phyloP scores from a whole-genome alignment of 2,888 invertebrate species.

The Xanthorhoe spadicearia region DNA sequence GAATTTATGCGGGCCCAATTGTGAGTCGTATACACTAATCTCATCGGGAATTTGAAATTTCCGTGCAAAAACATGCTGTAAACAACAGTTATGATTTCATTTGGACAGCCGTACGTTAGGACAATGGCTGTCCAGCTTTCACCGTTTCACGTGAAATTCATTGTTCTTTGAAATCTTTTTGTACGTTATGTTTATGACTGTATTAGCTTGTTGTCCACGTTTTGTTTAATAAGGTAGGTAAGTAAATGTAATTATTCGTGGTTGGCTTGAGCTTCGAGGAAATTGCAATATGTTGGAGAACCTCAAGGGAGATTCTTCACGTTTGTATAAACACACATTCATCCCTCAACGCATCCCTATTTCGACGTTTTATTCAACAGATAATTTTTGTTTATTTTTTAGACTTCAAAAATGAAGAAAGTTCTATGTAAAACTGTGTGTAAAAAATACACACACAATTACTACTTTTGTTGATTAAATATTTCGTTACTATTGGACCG shows the following conservation, averaged over 20 bases:
- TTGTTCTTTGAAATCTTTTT: conserved; percentile 18
- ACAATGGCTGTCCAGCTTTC: conserved; percentile 25
- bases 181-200: background rate
- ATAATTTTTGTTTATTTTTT: too few relatives aligned
- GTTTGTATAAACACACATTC: too few relatives aligned
- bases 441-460: too few relatives aligned
- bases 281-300: background rate
- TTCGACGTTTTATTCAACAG: too few relatives aligned
- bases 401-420: too few relatives aligned
- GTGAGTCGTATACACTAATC: conserved; percentile 56
- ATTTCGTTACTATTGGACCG: too few relatives aligned
- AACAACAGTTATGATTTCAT: conserved; percentile 50
- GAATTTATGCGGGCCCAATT: conserved; percentile 74
- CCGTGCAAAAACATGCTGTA: conserved; percentile 50
- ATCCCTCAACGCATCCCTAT: too few relatives aligned
- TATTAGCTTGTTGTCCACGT: background rate
- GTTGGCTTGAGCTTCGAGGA: background rate
- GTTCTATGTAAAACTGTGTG: too few relatives aligned
- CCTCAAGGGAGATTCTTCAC: background rate
- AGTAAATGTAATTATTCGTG: background rate
- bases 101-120: conserved; percentile 34
- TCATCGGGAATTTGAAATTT: conserved; percentile 56
- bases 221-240: background rate
- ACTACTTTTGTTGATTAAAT: too few relatives aligned
- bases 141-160: conserved; percentile 20